A percentile compares a stretch with the other conserved stretches of the same genome.
phyloP scores from a whole-genome alignment of 2,888 invertebrate genomes.

The Cosmorhoe ocellata region DNA sequence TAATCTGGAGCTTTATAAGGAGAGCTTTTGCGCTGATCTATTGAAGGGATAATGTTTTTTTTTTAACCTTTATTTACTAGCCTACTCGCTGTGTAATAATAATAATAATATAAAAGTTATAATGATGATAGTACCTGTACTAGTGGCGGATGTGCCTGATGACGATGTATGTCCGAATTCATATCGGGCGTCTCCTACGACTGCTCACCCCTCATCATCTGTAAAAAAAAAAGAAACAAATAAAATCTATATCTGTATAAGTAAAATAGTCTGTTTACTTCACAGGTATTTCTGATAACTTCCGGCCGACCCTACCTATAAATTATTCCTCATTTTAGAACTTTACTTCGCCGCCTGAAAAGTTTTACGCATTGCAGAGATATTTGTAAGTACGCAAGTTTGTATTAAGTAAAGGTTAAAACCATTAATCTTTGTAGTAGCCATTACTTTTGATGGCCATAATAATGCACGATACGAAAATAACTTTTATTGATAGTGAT shows the following conservation, averaged over 20 bases:
- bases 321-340: slow-evolving; percentile 18
- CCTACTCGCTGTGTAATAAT: too few species aligned
- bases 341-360: slow-evolving; percentile 7
- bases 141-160: slow-evolving; percentile 79
- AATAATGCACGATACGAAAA: slow-evolving; percentile 11
- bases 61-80: too few species aligned
- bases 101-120: too few species aligned
- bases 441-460: slow-evolving; percentile 16
- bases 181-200: slow-evolving; percentile 70
- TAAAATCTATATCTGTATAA: neutral
- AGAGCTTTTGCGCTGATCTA: slow-evolving; percentile 18
- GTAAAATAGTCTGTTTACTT: neutral
- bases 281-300: neutral
- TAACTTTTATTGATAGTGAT: slow-evolving; percentile 25
- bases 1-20: slow-evolving; percentile 27
- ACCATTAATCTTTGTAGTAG: slow-evolving; percentile 14
- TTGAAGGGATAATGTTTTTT: too few species aligned
- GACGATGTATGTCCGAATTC: slow-evolving; percentile 81
- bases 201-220: slow-evolving; percentile 74
- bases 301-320: slow-evolving; percentile 1
- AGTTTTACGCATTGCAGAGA: slow-evolving; percentile 22
- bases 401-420: slow-evolving; percentile 10
- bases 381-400: slow-evolving; percentile 9
- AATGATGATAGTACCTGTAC: slow-evolving; percentile 62
- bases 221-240: slow-evolving; percentile 41